Evolutionary conservation across 2,797 vertebrate species (phyloP).

Genomic region (Picus viridis): DNA sequence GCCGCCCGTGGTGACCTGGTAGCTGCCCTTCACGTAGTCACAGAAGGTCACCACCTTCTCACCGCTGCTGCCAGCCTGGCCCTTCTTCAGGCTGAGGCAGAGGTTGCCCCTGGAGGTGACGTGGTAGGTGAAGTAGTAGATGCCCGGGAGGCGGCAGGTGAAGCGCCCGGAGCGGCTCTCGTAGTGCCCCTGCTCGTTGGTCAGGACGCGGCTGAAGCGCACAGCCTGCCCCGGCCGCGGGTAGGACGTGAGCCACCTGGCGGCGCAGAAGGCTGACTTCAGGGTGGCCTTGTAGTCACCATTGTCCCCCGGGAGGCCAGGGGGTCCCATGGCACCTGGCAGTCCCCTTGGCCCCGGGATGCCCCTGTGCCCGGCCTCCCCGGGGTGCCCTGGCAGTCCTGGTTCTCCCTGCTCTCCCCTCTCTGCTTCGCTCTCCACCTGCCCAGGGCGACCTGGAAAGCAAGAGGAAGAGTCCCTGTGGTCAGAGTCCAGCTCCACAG

Average conservation of each 20-base stretch:
- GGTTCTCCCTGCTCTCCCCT: constrained; percentile 78
- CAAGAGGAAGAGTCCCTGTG: background rate
- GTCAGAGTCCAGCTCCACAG: rapidly evolving
- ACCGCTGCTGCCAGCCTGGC: background rate
- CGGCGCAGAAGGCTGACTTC: constrained; percentile 78
- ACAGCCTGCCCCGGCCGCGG: constrained; percentile 48
- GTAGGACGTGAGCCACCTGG: background rate
- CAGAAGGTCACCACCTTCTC: constrained; percentile 79
- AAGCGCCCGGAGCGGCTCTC: constrained; percentile 75
- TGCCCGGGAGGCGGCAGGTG: constrained; percentile 71
- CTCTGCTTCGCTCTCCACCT: constrained; percentile 23
- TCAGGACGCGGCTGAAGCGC: constrained; percentile 72
- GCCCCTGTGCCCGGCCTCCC: constrained; percentile 81
- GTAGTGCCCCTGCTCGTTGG: constrained; percentile 53
- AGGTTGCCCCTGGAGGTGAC: constrained; percentile 74
- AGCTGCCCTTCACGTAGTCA: constrained; percentile 68
- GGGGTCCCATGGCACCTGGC: constrained; percentile 1
- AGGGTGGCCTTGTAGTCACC: constrained; percentile 58
- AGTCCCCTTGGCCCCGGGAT: constrained; percentile 52
- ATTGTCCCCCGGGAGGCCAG: constrained; percentile 67
- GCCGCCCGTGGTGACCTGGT: constrained; percentile 79
- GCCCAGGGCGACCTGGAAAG: constrained; percentile 72
- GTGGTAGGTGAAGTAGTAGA: constrained; percentile 86
- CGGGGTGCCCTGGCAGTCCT: constrained; percentile 74
- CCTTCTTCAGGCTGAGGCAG: constrained; percentile 79